Evolutionary conservation across 1,140 invertebrate species (phyloP).

Genomic region (Chironomus striatipennis): DNA sequence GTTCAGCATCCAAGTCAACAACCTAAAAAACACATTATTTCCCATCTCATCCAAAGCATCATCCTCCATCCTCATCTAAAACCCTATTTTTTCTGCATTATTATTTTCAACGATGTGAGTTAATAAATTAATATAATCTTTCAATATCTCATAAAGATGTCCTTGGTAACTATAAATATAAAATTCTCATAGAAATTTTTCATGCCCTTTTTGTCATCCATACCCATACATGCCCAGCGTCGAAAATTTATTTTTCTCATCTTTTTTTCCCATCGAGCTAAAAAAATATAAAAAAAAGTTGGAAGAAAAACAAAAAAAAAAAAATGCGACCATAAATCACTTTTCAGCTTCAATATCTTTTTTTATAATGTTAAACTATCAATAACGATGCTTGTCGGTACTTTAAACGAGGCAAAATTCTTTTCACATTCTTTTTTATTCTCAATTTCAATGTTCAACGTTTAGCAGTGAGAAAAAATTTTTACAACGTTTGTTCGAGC

Average conservation of each 20-base stretch:
- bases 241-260: not conserved
- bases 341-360: conserved; percentile 22
- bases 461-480: no score
- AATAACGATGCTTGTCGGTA: conserved; percentile 5
- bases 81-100: no score
- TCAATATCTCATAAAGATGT: conserved; percentile 4
- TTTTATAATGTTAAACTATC: conserved; percentile 21
- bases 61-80: not conserved
- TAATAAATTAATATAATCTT: conserved; percentile 15
- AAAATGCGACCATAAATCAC: conserved; percentile 11
- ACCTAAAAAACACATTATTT: no score
- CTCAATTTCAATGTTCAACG: no score
- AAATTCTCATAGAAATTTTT: no score
- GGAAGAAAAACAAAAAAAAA: conserved; percentile 16
- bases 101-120: not conserved
- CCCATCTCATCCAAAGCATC: not conserved
- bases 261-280: not conserved
- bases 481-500: no score
- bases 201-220: not conserved
- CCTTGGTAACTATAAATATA: not conserved
- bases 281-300: not conserved
- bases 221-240: not conserved
- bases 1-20: no score
- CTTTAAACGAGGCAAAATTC: not conserved
- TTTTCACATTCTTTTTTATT: no score